Evolutionary conservation across 2,113 vertebrate species (phyloP), one percentile per base, ranked within the genome.

Genomic region (Furnarius figulus): DNA sequence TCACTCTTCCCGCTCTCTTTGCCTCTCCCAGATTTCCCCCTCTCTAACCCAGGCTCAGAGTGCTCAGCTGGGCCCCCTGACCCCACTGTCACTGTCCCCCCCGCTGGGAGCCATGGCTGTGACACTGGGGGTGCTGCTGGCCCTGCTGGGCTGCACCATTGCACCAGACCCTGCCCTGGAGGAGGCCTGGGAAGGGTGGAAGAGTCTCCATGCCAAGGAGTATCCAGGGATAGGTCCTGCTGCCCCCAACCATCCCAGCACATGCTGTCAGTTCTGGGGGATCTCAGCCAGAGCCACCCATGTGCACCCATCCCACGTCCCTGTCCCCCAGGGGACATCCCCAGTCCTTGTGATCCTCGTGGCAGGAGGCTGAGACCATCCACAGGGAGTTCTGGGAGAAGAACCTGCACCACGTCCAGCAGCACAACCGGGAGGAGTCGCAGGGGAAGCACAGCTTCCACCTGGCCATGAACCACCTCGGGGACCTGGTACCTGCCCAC

Each of bases 381-480:
- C 92, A 92, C 10, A 79, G 93, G 63, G 74, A 39, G 14, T 55
- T 97, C 25, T 97, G 97, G 97, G 96, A 96, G 88, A 94, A 96
- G 82, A 97, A 97, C 90, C 82, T 97, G 84, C 16, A 2, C 61
- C 76, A 59, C 50, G 92, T 97, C 46, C 67, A 93, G 71, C 80
- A 46, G 77, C 97, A 97, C 85, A 97, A 97, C 87, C 1, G 2
- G 58, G 96, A 97, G 53, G 61, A 94, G 33, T 42, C 67, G 0
- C 76, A 6, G 74, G 96, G 97, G 6, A 89, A 90, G 53, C 96
- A 96, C 58, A 4, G 19, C 27, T 96, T 84, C 87, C 71, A 55
- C 47, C 85, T 96, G 88, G 94, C 58, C 35, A 97, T 97, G 96
- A 97, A 97, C 92, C 96, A 77, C 71, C 78, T 95, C 4, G 96